Base-by-base conservation (phyloP, 2,888 invertebrate species). In the Eilema sororculum region DNA sequence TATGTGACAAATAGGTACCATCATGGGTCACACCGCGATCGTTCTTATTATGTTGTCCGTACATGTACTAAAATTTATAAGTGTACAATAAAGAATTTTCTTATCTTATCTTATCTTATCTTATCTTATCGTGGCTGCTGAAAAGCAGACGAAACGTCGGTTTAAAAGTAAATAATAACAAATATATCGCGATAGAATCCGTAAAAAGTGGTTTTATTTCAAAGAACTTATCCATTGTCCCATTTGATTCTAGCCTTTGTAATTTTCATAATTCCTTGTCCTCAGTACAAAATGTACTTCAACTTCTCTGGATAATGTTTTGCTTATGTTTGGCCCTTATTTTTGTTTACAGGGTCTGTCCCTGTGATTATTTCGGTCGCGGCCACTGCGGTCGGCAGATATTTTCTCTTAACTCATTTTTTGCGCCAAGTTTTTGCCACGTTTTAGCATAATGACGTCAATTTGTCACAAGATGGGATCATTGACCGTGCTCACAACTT, bases 361-460 rank as follows among this genome's bases (percentile, higher is more conserved):
- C n/a, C n/a, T 52, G 52, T 9, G 20, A 8, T 52, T 52, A 52
- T 52, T 52, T 52, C 20, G 52, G 52, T 52, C 20, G 20, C 8
- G 13, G 4, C 41, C 41, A n/a, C 52, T 8, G n/a, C 20, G n/a
- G 52, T n/a, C 20, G n/a, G 6, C 6, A 20, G n/a, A 52, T 16
- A 52, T 8, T 52, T 52, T n/a, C 52, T 52, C 52, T 8, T 52
- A n/a, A 52, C 52, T 52, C 52, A 52, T 52, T 52, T 52, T 52
- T 52, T 52, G 3, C 66, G 52, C n/a, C 52, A 52, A 52, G 56
- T 25, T 71, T 71, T 66, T 74, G 71, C 80, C 75, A 78, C 16
- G 64, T 25, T 58, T 58, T 24, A 58, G 58, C 58, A 58, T 25
- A 58, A 25, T 58, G 58, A 58, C 58, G 13, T 25, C 25, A 58